phyloP scores from a whole-genome alignment of 2,797 vertebrate genomes.

The Coendou prehensilis region DNA sequence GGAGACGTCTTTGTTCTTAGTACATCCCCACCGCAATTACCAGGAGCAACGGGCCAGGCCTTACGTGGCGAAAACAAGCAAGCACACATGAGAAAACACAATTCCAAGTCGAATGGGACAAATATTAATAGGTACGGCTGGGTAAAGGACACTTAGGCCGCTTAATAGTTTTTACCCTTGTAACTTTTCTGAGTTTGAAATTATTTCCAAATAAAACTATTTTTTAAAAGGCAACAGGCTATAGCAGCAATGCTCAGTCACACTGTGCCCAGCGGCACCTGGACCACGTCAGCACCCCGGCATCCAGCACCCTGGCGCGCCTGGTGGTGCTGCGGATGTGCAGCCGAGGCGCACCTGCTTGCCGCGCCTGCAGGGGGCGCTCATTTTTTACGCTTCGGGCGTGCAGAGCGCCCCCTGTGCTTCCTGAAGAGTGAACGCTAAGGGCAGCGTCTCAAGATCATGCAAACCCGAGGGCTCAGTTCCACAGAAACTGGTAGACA shows the following conservation, averaged over 20 bases:
- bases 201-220: conserved; percentile 56
- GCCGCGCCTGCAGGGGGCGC: neutral
- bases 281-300: neutral
- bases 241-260: neutral
- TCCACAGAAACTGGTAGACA: neutral
- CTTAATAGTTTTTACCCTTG: neutral
- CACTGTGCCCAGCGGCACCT: neutral
- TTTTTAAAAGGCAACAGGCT: neutral
- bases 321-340: neutral
- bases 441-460: neutral
- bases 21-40: neutral
- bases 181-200: conserved; percentile 46
- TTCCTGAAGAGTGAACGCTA: neutral
- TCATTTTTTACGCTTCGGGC: neutral
- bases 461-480: neutral
- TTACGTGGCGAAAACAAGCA: neutral
- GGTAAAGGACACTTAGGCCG: neutral
- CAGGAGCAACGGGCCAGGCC: neutral
- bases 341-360: neutral
- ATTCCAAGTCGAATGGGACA: neutral
- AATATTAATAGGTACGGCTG: neutral
- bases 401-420: neutral
- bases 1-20: neutral
- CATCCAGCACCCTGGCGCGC: neutral
- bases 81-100: neutral